phyloP scores from a whole-genome alignment of 2,888 invertebrate species.

The Rugalucina vietnamica region DNA sequence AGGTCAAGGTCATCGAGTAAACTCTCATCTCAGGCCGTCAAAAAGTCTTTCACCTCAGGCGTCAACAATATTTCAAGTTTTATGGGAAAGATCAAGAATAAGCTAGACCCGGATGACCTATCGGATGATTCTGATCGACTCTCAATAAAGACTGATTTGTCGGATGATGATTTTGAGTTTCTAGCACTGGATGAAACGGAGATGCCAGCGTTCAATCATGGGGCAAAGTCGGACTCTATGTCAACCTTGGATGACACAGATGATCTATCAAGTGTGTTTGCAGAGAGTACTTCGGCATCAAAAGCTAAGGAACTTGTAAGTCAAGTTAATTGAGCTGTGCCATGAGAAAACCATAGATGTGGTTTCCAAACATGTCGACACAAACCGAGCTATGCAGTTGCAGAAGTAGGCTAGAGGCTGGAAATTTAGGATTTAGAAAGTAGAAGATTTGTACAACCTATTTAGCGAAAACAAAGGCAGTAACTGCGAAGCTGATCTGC shows the following conservation, averaged over 20 bases:
- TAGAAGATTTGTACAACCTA: too few species aligned
- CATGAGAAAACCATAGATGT: too few species aligned
- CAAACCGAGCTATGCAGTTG: too few species aligned
- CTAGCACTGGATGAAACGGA: conserved; percentile 84
- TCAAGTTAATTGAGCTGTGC: too few species aligned
- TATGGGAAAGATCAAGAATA: conserved; percentile 85
- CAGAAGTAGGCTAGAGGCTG: too few species aligned
- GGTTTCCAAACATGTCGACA: too few species aligned
- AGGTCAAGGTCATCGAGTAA: conserved; percentile 59
- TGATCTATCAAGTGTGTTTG: conserved; percentile 74
- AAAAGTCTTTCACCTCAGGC: conserved; percentile 92
- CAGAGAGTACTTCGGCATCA: conserved; percentile 73
- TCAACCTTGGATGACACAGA: conserved; percentile 72
- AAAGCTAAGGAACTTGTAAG: conserved; percentile 74
- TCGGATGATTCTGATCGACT: conserved; percentile 88
- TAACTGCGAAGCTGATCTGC: too few species aligned
- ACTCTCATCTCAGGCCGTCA: conserved; percentile 85
- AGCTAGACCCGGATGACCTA: conserved; percentile 72
- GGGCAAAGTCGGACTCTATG: conserved; percentile 83
- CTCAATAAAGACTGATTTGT: conserved; percentile 92
- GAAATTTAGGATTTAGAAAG: too few species aligned
- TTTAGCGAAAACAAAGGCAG: too few species aligned
- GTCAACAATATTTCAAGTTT: conserved; percentile 94
- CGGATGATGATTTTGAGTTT: conserved; percentile 94
- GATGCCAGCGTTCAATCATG: conserved; percentile 86